Conservation (phyloP, 2,797 vertebrate genomes). For the Tapirus indicus region DNA sequence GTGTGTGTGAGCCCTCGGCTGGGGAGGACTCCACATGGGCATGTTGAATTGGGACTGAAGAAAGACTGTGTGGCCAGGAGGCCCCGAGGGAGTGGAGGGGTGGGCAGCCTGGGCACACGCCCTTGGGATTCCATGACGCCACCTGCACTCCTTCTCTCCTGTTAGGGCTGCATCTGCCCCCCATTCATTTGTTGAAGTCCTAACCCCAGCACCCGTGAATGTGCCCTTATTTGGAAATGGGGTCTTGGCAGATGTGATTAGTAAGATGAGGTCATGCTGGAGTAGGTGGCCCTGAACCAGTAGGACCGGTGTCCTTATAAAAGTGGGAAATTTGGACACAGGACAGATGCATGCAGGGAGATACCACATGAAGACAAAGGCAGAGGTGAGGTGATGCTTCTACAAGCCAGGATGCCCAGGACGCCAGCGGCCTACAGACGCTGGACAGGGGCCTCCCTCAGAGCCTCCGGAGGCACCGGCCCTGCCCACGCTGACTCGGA, state of each 20-base stretch:
- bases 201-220: background rate
- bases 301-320: background rate
- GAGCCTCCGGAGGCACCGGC: accelerated
- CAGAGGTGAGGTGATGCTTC: background rate
- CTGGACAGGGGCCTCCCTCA: background rate
- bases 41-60: background rate
- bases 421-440: background rate
- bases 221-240: background rate
- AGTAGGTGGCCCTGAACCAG: background rate
- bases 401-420: background rate
- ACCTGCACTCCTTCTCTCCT: background rate
- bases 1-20: background rate
- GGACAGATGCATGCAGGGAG: background rate
- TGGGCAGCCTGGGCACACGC: background rate
- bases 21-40: background rate
- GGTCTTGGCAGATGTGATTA: background rate
- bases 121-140: background rate
- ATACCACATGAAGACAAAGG: accelerated
- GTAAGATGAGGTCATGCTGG: background rate
- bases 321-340: accelerated
- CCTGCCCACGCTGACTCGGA: background rate
- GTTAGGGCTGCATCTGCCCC: background rate
- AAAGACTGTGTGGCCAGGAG: background rate
- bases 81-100: background rate
- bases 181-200: background rate